Evolutionary conservation across 1,140 invertebrate genomes (phyloP).

Genomic region (Drosophila sp.): DNA sequence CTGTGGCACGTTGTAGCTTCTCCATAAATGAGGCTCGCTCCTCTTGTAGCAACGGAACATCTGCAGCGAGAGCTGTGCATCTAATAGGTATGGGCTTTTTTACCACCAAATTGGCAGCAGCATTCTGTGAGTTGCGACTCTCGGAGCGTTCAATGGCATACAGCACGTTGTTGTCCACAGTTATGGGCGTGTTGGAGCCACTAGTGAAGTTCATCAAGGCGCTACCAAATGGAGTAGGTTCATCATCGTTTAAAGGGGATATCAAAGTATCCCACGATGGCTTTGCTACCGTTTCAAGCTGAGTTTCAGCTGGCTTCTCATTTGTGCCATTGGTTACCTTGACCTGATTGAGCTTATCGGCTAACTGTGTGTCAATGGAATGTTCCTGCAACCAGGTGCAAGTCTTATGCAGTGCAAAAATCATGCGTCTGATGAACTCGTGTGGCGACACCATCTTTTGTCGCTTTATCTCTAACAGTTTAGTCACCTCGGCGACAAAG

Average conservation of each 20-base stretch:
- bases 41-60: constrained; percentile 21
- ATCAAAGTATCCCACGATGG: constrained; percentile 3
- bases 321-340: constrained; percentile 54
- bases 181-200: constrained; percentile 65
- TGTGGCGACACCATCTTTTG: constrained; percentile 79
- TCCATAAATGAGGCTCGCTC: constrained; percentile 68
- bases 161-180: constrained; percentile 71
- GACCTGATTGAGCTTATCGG: constrained; percentile 61
- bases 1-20: constrained; percentile 68
- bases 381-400: constrained; percentile 79
- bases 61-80: constrained; percentile 10
- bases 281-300: constrained; percentile 1
- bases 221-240: neutral
- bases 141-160: constrained; percentile 76
- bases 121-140: constrained; percentile 60
- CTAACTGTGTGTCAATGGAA: constrained; percentile 55
- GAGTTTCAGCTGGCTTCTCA: constrained; percentile 12
- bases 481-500: constrained; percentile 65
- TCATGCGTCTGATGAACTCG: constrained; percentile 80
- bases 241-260: neutral
- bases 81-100: constrained; percentile 74
- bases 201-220: constrained; percentile 35
- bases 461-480: constrained; percentile 63
- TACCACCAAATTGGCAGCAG: constrained; percentile 36
- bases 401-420: constrained; percentile 75